Conservation (phyloP, 2,797 vertebrate species). For the Myotis daubentonii region DNA sequence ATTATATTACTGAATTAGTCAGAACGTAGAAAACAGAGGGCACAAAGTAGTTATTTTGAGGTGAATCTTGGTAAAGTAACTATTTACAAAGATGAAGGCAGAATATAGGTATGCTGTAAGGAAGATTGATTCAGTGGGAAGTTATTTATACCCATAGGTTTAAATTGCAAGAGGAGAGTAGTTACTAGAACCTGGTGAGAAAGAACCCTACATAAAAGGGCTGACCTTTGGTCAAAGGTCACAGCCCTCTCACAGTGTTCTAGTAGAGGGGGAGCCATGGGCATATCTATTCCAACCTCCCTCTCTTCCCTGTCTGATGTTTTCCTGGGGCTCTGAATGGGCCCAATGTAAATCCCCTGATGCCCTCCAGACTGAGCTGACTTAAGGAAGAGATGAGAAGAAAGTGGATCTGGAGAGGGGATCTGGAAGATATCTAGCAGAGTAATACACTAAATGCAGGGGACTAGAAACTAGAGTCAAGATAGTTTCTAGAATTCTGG, state of each 20-base stretch:
- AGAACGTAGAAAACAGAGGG: conserved; percentile 17
- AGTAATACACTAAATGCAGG: background rate
- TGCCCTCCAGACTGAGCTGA: background rate
- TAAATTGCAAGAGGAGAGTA: background rate
- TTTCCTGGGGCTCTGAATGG: background rate
- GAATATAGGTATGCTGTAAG: background rate
- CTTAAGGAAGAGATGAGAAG: background rate
- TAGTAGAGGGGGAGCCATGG: background rate
- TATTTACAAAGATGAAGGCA: background rate
- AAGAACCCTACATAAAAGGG: background rate
- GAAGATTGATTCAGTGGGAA: background rate
- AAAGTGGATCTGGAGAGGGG: background rate
- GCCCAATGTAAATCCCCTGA: background rate
- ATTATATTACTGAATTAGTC: background rate
- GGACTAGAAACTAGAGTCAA: background rate
- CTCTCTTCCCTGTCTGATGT: background rate
- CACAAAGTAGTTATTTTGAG: background rate
- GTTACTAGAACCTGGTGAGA: background rate
- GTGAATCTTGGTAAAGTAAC: background rate
- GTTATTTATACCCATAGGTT: background rate
- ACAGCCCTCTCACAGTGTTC: background rate
- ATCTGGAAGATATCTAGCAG: background rate
- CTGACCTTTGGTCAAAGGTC: background rate
- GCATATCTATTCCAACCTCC: background rate
- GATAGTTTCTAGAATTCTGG: background rate